Conservation (phyloP, 1,140 invertebrate species). For the Bombus difficillimus region DNA sequence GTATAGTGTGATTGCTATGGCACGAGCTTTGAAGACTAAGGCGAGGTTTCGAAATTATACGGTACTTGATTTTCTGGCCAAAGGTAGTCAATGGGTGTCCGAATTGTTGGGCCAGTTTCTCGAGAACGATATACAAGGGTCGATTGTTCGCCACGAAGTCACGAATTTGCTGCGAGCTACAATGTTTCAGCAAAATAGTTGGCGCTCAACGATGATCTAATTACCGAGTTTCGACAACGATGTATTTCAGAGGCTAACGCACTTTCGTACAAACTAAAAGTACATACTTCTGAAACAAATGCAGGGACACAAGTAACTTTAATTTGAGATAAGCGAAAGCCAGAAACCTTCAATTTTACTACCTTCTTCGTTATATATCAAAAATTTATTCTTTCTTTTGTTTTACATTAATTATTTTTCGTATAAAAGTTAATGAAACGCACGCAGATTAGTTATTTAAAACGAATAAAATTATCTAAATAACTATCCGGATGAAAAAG, state of each 20-base stretch:
- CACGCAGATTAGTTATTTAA: too few relatives aligned
- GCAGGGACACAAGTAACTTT: background rate
- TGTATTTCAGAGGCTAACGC: background rate
- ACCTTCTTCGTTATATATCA: too few relatives aligned
- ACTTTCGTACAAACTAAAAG: background rate
- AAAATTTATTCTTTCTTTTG: too few relatives aligned
- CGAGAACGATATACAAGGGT: conserved; percentile 3
- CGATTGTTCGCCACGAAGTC: background rate
- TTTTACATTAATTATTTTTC: too few relatives aligned
- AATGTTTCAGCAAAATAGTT: conserved; percentile 22
- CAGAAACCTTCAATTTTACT: background rate
- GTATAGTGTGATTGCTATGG: background rate
- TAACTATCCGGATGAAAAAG: too few relatives aligned
- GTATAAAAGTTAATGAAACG: too few relatives aligned
- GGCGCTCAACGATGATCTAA: conserved; percentile 16
- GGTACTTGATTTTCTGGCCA: conserved; percentile 3
- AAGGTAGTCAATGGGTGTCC: conserved; percentile 30
- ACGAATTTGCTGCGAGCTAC: background rate
- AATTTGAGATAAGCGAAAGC: background rate
- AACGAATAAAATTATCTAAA: too few relatives aligned
- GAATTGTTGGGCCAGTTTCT: conserved; percentile 38
- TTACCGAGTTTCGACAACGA: conserved; percentile 25
- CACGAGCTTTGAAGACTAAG: background rate
- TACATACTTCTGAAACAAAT: conserved; percentile 7
- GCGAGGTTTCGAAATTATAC: conserved; percentile 21